These are phyloP conservation scores for Saxidomus purpurata DNA, from an alignment of 1,140 invertebrate genomes.

Conservation along the genomic window DNA sequence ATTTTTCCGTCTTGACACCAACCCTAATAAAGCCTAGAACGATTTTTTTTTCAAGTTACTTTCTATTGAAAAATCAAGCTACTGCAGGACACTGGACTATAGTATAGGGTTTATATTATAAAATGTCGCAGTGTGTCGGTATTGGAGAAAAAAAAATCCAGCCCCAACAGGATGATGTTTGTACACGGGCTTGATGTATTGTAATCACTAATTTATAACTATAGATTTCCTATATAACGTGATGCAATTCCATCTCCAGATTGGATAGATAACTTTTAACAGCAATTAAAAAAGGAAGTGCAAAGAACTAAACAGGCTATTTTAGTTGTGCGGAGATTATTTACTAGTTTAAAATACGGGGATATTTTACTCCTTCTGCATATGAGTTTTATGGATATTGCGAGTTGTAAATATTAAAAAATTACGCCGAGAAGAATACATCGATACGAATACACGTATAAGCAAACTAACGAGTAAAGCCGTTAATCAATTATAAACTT, in stretches of 20 bases:
- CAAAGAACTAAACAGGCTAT: not conserved
- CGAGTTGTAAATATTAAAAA: too few species aligned
- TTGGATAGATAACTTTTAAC: not conserved
- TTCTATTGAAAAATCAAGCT: too few species aligned
- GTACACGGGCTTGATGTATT: not conserved
- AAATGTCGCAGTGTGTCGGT: not conserved
- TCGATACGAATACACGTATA: too few species aligned
- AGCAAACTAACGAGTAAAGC: too few species aligned
- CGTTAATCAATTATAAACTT: too few species aligned
- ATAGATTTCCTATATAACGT: slow-evolving; percentile 10
- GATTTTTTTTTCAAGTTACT: too few species aligned
- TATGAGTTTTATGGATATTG: too few species aligned
- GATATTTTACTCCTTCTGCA: too few species aligned
- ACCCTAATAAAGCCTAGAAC: not conserved
- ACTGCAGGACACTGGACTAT: not conserved
- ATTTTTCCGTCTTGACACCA: not conserved
- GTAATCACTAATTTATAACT: slow-evolving; percentile 43
- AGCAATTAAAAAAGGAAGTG: slow-evolving; percentile 14
- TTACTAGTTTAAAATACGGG: not conserved
- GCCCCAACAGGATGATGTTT: not conserved
- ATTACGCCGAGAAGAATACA: too few species aligned
- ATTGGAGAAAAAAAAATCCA: not conserved
- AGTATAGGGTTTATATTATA: not conserved
- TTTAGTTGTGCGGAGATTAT: not conserved
- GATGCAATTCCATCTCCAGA: not conserved